These are phyloP conservation scores for Gallinago paraguaiae DNA, from an alignment of 2,113 vertebrate species.

Conservation along the genomic window DNA sequence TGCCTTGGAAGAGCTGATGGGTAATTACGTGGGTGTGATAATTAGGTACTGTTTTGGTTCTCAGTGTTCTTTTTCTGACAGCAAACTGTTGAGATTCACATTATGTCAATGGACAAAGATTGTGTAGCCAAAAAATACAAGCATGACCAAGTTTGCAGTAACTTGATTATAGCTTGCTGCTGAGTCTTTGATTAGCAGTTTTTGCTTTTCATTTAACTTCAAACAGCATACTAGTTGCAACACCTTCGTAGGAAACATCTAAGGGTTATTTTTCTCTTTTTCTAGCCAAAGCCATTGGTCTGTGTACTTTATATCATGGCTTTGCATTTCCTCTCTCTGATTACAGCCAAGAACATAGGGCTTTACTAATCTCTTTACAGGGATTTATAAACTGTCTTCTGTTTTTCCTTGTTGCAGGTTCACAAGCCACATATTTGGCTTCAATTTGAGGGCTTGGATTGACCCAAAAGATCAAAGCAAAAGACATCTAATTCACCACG, in stretches of 20 bases:
- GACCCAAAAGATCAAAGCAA: slow-evolving; percentile 21
- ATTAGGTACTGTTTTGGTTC: background rate
- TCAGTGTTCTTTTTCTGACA: background rate
- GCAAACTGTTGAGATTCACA: background rate
- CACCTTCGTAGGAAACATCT: background rate
- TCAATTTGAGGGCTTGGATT: background rate
- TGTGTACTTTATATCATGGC: background rate
- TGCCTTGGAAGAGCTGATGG: background rate
- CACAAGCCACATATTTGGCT: background rate
- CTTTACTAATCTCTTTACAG: slow-evolving; percentile 1
- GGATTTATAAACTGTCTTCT: background rate
- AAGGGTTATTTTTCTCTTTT: background rate
- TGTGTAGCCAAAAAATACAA: background rate
- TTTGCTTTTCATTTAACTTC: background rate
- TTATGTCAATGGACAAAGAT: background rate
- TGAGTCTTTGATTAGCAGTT: background rate
- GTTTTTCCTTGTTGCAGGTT: background rate
- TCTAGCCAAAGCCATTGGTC: background rate
- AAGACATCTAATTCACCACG: background rate
- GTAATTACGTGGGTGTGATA: background rate
- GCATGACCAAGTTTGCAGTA: background rate
- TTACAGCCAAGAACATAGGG: background rate
- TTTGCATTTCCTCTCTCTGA: background rate
- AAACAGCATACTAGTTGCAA: background rate
- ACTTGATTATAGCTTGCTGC: background rate